These are phyloP conservation scores for Dicyrtoma fusca DNA, from an alignment of 2,888 invertebrate species.

Conservation along the genomic window DNA sequence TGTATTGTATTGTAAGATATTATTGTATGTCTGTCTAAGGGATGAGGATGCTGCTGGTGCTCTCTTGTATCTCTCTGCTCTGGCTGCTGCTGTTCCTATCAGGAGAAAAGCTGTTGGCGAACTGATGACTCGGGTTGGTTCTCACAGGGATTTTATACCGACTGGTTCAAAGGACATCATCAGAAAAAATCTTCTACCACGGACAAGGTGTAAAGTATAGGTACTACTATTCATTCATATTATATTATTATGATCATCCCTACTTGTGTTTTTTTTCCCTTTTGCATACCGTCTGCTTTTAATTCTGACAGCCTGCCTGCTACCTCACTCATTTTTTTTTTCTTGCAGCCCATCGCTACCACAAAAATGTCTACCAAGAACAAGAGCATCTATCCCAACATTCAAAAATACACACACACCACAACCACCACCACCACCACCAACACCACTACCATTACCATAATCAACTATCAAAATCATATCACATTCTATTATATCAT, in stretches of 20 bases:
- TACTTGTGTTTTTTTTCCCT: background rate
- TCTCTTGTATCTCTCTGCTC: background rate
- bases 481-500: too few relatives aligned
- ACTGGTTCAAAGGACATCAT: slow-evolving; percentile 44
- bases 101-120: slow-evolving; percentile 45
- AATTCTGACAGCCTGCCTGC: too few relatives aligned
- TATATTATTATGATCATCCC: background rate
- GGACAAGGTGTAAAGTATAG: slow-evolving; percentile 22
- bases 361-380: too few relatives aligned
- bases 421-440: too few relatives aligned
- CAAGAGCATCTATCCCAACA: too few relatives aligned
- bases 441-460: too few relatives aligned
- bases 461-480: too few relatives aligned
- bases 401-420: too few relatives aligned
- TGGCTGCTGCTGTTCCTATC: slow-evolving; percentile 2
- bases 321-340: too few relatives aligned
- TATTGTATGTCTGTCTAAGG: background rate
- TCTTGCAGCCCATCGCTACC: too few relatives aligned
- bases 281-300: background rate
- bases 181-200: slow-evolving; percentile 24
- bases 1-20: background rate
- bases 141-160: slow-evolving; percentile 50
- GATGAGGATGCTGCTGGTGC: slow-evolving; percentile 8
- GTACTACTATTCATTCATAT: background rate
- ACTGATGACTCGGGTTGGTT: slow-evolving; percentile 49